Evolutionary conservation across 1,140 invertebrate species (phyloP).

Genomic region (Bombyx mandarina): DNA sequence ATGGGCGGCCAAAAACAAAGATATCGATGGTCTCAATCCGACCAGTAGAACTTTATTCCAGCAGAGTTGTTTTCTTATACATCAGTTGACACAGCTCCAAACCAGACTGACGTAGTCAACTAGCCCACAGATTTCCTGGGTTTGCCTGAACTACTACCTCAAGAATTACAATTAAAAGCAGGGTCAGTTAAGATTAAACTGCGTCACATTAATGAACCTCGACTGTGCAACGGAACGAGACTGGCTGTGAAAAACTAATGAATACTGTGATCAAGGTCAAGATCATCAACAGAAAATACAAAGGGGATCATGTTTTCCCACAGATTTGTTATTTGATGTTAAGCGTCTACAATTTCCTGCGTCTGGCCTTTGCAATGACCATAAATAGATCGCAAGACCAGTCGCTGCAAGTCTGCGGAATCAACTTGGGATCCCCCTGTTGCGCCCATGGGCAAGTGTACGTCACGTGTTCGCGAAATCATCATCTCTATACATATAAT

Average conservation of each 20-base stretch:
- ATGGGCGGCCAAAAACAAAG: too few relatives aligned
- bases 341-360: slow-evolving; percentile 14
- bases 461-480: background rate
- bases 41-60: too few relatives aligned
- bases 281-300: background rate
- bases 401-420: background rate
- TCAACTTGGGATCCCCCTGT: background rate
- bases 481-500: background rate
- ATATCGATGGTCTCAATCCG: too few relatives aligned
- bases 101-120: too few relatives aligned
- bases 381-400: slow-evolving; percentile 1
- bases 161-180: too few relatives aligned
- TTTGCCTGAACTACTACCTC: too few relatives aligned
- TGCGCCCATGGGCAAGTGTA: background rate
- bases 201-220: too few relatives aligned
- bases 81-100: too few relatives aligned
- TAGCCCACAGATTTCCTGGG: too few relatives aligned
- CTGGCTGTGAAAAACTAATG: background rate
- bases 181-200: too few relatives aligned
- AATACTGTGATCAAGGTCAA: background rate
- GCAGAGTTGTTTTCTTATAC: too few relatives aligned
- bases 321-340: slow-evolving; percentile 12
- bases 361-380: slow-evolving; percentile 5
- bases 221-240: too few relatives aligned
- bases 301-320: slow-evolving; percentile 4